Evolutionary conservation across 2,888 invertebrate genomes (phyloP).

Genomic region (Eilema caniola): DNA sequence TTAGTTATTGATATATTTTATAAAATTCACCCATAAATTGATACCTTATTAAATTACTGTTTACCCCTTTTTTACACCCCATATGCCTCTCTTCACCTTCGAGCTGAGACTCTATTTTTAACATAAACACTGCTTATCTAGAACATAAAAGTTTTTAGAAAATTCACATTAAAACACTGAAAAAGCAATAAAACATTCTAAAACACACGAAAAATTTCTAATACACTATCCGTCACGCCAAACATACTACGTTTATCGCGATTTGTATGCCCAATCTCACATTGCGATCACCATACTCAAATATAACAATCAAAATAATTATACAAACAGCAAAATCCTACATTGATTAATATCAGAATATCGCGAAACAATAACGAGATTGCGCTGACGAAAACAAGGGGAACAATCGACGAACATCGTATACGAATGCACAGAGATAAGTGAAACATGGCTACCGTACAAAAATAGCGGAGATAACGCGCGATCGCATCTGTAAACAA

Average conservation of each 20-base stretch:
- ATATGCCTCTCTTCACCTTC: neutral
- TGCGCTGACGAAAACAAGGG: conserved; percentile 74
- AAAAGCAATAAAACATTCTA: neutral
- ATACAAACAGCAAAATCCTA: conserved; percentile 54
- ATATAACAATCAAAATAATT: conserved; percentile 65
- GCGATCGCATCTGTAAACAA: conserved; percentile 84
- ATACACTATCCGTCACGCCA: conserved; percentile 37
- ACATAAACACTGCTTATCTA: too few species aligned
- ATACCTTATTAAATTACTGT: too few species aligned
- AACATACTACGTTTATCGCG: conserved; percentile 42
- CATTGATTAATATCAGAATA: conserved; percentile 57
- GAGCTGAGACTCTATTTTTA: neutral
- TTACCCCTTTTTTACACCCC: neutral
- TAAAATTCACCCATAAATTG: too few species aligned
- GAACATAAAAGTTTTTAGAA: neutral
- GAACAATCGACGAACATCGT: conserved; percentile 75
- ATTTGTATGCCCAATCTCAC: conserved; percentile 45
- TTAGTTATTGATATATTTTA: too few species aligned
- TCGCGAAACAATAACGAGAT: conserved; percentile 62
- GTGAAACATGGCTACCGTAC: conserved; percentile 81
- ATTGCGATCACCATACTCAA: conserved; percentile 54
- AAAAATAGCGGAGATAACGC: conserved; percentile 81
- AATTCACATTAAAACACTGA: neutral
- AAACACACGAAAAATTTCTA: conserved; percentile 22
- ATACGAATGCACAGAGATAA: conserved; percentile 77